phyloP scores from a whole-genome alignment of 2,797 vertebrate species.

The Acanthis flammea region DNA sequence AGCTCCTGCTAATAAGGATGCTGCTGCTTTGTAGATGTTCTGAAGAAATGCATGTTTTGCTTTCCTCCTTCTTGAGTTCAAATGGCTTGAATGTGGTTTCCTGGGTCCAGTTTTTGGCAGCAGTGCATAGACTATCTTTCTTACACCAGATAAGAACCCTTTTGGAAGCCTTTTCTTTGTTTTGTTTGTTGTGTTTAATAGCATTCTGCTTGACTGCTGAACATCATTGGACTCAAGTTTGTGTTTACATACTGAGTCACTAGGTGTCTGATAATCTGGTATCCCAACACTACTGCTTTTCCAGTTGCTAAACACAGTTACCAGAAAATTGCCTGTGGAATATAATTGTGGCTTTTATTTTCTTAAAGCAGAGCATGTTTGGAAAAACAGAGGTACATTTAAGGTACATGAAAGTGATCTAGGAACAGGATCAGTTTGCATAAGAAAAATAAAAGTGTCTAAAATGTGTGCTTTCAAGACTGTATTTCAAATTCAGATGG shows the following conservation, averaged over 20 bases:
- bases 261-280: background rate
- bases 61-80: background rate
- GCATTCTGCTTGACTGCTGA: background rate
- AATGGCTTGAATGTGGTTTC: background rate
- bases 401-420: background rate
- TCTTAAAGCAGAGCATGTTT: background rate
- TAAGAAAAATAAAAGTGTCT: background rate
- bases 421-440: background rate
- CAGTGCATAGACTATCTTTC: background rate
- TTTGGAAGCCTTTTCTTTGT: background rate
- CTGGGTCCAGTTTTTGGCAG: background rate
- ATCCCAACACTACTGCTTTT: background rate
- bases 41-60: background rate
- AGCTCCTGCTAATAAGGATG: background rate
- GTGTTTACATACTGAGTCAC: background rate
- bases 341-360: background rate
- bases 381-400: background rate
- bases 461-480: background rate
- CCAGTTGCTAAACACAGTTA: background rate
- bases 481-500: background rate
- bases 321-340: background rate
- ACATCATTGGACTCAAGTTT: background rate
- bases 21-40: background rate
- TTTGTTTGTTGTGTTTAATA: background rate
- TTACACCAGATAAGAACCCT: background rate